Base-by-base conservation (phyloP, 2,113 vertebrate genomes). In the Chionis minor region DNA sequence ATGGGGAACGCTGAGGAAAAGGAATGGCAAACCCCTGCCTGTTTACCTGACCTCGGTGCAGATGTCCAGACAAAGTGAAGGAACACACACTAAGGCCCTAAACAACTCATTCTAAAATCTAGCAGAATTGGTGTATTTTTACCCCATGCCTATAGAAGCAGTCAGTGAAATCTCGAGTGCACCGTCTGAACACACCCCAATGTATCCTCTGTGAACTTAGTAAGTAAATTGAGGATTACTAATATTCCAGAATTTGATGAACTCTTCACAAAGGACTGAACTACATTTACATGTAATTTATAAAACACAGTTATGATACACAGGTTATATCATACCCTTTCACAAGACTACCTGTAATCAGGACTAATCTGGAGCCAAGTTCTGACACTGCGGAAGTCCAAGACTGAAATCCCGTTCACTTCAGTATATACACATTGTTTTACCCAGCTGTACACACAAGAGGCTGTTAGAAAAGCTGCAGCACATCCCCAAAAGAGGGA, bases 41-140 rank as follows among this genome's bases (percentile, higher is more conserved):
- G 5, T 59, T 49, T 73, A 12, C 54, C 59, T 75, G 49, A 23
- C 17, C 32, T 79, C 15, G 4, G 14, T 42, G 35, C 44, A 63
- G 51, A 28, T 5, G 4, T 56, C 10, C 1, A 44, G 45, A 38
- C 18, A 86, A 54, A 54, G 26, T 21, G 35, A 81, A 87, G 42
- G 15, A 81, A 35, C 27, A 32, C 6, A 20, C 14, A 28, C 9
- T 44, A 35, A 78, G 16, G 35, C 20, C 35, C 54, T 66, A 35
- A 88, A 11, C 4, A 81, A 32, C 33, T 86, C 62, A 27, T 6
- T 23, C 23, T 49, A 40, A 79, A 59, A 71, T 45, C 5, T 1
- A 17, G 13, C 6, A 4, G 33, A 67, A 72, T 2, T 44, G 2
- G 8, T 51, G 52, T 4, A 0, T 2, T 44, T 81, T 90, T 42